These are phyloP conservation scores for Myotis vivesi DNA, from an alignment of 2,797 vertebrate species.

Conservation along the genomic window DNA sequence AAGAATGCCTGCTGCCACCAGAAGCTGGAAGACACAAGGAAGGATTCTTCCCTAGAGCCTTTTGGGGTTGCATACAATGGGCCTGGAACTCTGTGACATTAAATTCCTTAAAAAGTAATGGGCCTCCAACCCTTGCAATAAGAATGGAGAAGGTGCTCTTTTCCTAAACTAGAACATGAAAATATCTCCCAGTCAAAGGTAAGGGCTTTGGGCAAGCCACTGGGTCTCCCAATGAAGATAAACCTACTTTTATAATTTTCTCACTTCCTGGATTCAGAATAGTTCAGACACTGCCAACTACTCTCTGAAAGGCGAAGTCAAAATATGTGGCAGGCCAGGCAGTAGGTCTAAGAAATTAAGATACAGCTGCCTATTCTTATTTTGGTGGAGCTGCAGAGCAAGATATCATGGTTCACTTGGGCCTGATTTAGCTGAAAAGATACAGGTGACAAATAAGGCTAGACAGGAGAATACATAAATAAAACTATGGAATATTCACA, in stretches of 20 bases:
- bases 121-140: background rate
- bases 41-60: background rate
- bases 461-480: constrained; percentile 32
- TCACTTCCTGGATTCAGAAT: background rate
- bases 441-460: constrained; percentile 46
- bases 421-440: constrained; percentile 36
- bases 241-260: background rate
- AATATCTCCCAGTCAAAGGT: background rate
- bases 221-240: background rate
- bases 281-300: constrained; percentile 36
- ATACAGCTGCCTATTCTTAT: constrained; percentile 8
- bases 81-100: background rate
- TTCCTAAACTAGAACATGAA: constrained; percentile 22
- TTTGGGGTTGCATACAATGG: background rate
- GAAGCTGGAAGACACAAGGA: background rate
- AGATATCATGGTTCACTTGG: constrained; percentile 24
- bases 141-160: background rate
- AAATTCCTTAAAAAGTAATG: constrained; percentile 2
- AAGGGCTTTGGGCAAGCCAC: background rate
- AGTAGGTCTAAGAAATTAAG: constrained; percentile 31
- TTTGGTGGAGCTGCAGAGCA: background rate
- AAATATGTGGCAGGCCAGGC: background rate
- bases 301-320: background rate
- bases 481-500: constrained; percentile 51
- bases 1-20: background rate